Conservation (phyloP, 2,888 invertebrate species). For the Temnothorax unifasciatus region DNA sequence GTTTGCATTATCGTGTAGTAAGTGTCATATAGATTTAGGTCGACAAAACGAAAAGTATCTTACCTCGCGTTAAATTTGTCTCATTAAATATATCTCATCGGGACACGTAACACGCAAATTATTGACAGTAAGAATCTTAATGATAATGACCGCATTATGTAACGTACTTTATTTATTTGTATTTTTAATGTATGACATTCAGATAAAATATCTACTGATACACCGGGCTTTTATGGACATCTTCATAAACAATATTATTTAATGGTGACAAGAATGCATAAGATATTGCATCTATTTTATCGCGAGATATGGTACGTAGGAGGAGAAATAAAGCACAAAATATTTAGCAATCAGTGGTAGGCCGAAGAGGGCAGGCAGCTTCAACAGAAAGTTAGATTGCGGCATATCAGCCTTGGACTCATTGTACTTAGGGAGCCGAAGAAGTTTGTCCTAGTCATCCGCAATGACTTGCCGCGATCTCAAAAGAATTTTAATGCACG, state of each 20-base stretch:
- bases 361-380: constrained; percentile 65
- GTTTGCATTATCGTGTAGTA: not conserved
- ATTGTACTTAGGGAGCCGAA: constrained; percentile 77
- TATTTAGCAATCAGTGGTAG: constrained; percentile 78
- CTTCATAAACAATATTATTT: not conserved
- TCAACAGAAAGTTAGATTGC: constrained; percentile 79
- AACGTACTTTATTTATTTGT: not conserved
- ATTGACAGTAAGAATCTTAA: not conserved
- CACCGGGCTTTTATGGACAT: too few relatives aligned
- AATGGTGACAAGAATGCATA: not conserved
- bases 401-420: constrained; percentile 80
- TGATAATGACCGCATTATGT: not conserved
- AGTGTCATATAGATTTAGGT: constrained; percentile 7
- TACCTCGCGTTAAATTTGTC: not conserved
- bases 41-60: not conserved
- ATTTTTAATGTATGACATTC: not conserved
- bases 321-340: constrained; percentile 65
- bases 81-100: not conserved
- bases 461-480: constrained; percentile 32
- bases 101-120: not conserved
- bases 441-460: constrained; percentile 59
- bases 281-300: not conserved
- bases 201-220: not conserved
- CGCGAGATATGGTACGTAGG: too few relatives aligned
- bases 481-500: constrained; percentile 40